Base-by-base conservation (phyloP, 1,140 invertebrate species). In the Achroia grisella region DNA sequence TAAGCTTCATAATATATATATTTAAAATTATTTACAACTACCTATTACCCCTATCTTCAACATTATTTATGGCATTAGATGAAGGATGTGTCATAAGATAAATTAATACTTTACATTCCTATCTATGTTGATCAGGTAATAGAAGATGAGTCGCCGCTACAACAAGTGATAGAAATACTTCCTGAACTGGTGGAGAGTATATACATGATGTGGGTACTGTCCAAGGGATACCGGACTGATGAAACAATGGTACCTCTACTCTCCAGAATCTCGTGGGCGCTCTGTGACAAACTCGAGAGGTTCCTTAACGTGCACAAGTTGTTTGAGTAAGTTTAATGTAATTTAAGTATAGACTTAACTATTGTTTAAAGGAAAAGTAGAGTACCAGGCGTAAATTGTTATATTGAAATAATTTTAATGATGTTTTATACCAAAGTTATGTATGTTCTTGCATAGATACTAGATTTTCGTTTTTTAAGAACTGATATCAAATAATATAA, bases 141-240 rank as follows among this genome's bases (percentile, higher is more conserved):
- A 44, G 88, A 90, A 44, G 89, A 91, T 51, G 89, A 91, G 28
- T 89, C 91, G 0, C 89, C 91, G 41, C 94, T 97, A 44, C 86
- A 90, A 43, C 86, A 87, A 82, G 91, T 94, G 44, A 89, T 87
- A 1, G 89, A 93, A n/a, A 88, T 89, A 1, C 88, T 98, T 30
- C 91, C 93, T 2, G 88, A 91, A 33, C 77, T 97, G 39, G 93
- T 95, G 86, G 92, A 95, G 61, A 93, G 93, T 9, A 77, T 97
- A 12, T 90, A 92, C 55, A 92, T 96, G 87, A 92, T 97, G 53
- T 95, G 94, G 94, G 88, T 93, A 11, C 87, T 95, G 15, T 95
- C 93, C 0, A 89, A 90, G 39, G 91, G 92, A 58, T 95, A 93
- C 62, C 90, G 89, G 9, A 88, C 65, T 0, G 93, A 95, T 62